A percentile compares a stretch with the other conserved stretches of the same genome.
Evolutionary conservation across 2,797 vertebrate genomes (phyloP).

Genomic region (Microctenopoma lineatum): DNA sequence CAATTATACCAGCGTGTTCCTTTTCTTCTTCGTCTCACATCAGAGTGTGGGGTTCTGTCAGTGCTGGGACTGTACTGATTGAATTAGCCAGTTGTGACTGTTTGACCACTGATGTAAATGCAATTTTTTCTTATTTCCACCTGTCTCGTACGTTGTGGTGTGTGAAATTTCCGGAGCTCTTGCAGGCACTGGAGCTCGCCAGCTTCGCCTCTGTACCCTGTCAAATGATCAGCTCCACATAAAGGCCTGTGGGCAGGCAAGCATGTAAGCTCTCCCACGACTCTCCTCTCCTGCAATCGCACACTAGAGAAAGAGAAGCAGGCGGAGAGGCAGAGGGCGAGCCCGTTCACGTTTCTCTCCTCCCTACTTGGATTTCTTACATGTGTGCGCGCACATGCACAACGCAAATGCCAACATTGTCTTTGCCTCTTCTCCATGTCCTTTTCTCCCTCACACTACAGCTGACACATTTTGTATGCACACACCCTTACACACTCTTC

Average conservation of each 20-base stretch:
- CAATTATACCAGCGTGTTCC: conserved; percentile 47
- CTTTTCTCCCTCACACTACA: conserved; percentile 6
- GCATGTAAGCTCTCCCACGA: conserved; percentile 66
- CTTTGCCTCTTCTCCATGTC: conserved; percentile 19
- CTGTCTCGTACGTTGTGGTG: conserved; percentile 38
- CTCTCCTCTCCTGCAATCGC: conserved; percentile 39
- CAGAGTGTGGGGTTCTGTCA: conserved; percentile 27
- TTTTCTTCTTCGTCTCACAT: conserved; percentile 10
- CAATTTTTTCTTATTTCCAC: conserved; percentile 54
- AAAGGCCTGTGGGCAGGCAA: conserved; percentile 60
- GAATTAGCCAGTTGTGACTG: conserved; percentile 56
- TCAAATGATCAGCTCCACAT: conserved; percentile 61
- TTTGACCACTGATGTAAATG: conserved; percentile 44
- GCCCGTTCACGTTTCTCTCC: conserved; percentile 1
- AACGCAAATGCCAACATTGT: conserved; percentile 21
- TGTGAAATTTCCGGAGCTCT: conserved; percentile 45
- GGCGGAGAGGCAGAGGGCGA: too few relatives aligned
- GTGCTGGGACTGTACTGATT: conserved; percentile 26
- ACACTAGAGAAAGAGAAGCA: not conserved
- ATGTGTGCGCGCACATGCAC: conserved; percentile 1
- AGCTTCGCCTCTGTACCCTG: conserved; percentile 42
- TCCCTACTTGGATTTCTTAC: conserved; percentile 25
- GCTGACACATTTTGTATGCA: conserved; percentile 18
- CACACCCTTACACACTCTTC: conserved; percentile 19
- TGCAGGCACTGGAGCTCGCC: conserved; percentile 10